phyloP scores from a whole-genome alignment of 2,797 vertebrate species.

The Phylloscopus collybita region DNA sequence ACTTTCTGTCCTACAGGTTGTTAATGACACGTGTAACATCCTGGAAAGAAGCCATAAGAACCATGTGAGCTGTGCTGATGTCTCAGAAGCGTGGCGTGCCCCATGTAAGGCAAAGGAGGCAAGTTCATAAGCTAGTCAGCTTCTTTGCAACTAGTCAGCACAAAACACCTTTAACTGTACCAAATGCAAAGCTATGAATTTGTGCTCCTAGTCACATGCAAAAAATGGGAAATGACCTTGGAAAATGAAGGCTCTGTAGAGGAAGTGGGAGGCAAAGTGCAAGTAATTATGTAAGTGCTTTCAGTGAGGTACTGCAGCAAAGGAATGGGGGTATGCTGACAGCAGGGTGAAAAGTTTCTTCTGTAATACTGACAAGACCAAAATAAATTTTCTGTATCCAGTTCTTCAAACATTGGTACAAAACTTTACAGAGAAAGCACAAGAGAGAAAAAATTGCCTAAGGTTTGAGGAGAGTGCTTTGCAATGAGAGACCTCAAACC shows the following conservation, averaged over 20 bases:
- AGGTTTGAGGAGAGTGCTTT: not conserved
- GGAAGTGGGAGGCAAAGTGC: constrained; percentile 4
- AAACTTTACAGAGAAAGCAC: not conserved
- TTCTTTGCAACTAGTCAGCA: not conserved
- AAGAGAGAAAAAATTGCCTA: not conserved
- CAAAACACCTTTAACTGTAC: not conserved
- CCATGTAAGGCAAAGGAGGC: not conserved
- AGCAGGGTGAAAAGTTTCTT: not conserved
- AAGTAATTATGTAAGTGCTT: not conserved
- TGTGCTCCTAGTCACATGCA: not conserved
- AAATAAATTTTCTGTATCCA: not conserved
- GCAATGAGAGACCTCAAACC: not conserved
- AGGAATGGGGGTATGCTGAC: not conserved
- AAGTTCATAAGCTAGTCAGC: not conserved
- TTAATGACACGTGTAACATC: not conserved
- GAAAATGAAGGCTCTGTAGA: not conserved
- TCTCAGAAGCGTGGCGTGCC: not conserved
- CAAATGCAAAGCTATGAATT: not conserved
- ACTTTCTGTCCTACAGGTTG: not conserved
- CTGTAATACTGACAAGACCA: not conserved
- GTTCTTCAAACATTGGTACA: not conserved
- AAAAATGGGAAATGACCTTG: not conserved
- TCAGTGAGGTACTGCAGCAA: not conserved
- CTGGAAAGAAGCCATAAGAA: not conserved
- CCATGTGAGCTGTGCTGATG: not conserved